Base-by-base conservation (phyloP, 2,113 vertebrate genomes). In the Grantiella picta region DNA sequence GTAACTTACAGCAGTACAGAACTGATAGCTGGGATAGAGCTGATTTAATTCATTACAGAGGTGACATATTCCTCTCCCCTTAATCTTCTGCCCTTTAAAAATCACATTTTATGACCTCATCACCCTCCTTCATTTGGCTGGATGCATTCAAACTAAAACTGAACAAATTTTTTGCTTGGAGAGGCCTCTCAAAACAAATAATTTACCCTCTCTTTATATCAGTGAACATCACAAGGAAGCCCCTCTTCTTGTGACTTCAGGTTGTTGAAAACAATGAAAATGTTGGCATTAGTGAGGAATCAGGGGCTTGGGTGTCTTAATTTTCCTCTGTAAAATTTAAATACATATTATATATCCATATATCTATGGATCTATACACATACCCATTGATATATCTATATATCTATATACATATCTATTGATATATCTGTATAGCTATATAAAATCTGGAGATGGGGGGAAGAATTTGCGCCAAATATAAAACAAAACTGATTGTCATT, bases 111-210 rank as follows among this genome's bases (percentile, higher is more conserved):
- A 3, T 6, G 65, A 70, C 25, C 20, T 42, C 12, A 23, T 22
- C 17, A 7, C 27, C 50, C 35, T 57, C 40, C 36, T 82, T 49
- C 17, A 12, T 60, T 80, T 90, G 28, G 9, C n/a, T 57, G 13
- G 10, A 2, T 53, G 15, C 35, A 24, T 42, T 60, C 44, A 27
- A 50, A 75, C 24, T n/a, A 33, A n/a, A 81, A 64, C 38, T 9
- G 14, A 63, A 53, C 7, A 59, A 24, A 3, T 10, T 36, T 82
- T 81, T 70, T 49, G 4, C 21, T 70, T 18, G 6, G 66, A 75
- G 63, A 56, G 28, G 9, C 17, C 60, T 72, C 42, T 66, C 38
- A 52, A 85, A 84, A 47, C 3, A 0, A 9, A 3, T 8, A 0
- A 4, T 68, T 49, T 49, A 16, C 23, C 49, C 71, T 61, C 16